A percentile compares a stretch with the other conserved stretches of the same genome.
Conservation (phyloP, 2,113 vertebrate species). For the Prunella himalayana region DNA sequence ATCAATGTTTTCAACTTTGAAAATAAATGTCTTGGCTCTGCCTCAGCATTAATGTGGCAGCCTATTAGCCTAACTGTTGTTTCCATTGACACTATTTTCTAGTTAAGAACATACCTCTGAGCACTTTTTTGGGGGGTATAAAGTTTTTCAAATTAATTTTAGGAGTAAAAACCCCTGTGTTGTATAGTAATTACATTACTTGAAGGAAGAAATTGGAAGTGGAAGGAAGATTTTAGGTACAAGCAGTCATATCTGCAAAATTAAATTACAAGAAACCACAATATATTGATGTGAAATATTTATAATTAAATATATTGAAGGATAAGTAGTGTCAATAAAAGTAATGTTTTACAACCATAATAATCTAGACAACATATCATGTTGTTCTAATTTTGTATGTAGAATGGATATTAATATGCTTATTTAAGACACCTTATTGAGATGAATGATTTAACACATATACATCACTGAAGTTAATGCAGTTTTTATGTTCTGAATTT, state of each 20-base stretch:
- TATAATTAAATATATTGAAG: neutral
- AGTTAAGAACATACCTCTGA: neutral
- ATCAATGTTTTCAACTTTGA: slow-evolving; percentile 59
- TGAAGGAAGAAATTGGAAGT: neutral
- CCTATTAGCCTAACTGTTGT: slow-evolving; percentile 56
- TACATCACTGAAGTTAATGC: neutral
- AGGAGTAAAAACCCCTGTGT: neutral
- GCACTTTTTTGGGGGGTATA: neutral
- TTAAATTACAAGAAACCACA: neutral
- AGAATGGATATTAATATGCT: neutral
- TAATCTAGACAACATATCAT: neutral
- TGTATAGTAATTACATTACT: neutral
- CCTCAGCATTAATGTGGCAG: slow-evolving; percentile 66
- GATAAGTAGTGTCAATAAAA: neutral
- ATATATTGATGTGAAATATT: neutral
- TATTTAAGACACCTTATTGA: neutral
- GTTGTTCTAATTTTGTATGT: neutral
- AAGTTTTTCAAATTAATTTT: neutral
- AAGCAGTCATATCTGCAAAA: neutral
- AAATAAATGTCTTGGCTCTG: slow-evolving; percentile 67
- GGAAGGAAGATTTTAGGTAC: neutral
- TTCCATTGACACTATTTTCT: slow-evolving; percentile 58
- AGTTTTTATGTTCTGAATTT: neutral
- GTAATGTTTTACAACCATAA: neutral
- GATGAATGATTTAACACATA: neutral